phyloP scores from a whole-genome alignment of 2,113 vertebrate genomes.

The Melanerpes formicivorus region DNA sequence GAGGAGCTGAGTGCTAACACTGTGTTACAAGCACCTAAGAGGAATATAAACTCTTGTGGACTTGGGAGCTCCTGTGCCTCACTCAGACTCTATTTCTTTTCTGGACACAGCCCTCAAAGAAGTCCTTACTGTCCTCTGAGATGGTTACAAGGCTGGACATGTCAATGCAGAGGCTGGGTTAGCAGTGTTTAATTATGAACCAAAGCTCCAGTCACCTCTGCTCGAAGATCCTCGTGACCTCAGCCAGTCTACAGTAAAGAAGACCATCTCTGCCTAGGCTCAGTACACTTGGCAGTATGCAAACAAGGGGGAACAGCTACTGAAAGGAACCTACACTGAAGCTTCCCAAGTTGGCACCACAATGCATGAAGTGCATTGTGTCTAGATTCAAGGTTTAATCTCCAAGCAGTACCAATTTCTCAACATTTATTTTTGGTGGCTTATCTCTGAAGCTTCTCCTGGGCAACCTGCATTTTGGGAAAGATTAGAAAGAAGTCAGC shows the following conservation, averaged over 20 bases:
- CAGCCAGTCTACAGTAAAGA: background rate
- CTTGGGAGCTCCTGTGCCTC: background rate
- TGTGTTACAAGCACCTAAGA: rapidly evolving
- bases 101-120: background rate
- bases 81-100: background rate
- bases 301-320: background rate
- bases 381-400: background rate
- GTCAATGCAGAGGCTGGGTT: rapidly evolving
- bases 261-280: rapidly evolving
- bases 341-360: too few relatives aligned
- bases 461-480: background rate
- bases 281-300: background rate
- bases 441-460: background rate
- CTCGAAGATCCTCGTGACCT: background rate
- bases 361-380: rapidly evolving
- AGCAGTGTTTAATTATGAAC: rapidly evolving
- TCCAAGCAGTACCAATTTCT: background rate
- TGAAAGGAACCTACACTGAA: background rate
- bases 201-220: background rate
- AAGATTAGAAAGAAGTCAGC: background rate
- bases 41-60: background rate
- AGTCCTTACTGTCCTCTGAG: rapidly evolving
- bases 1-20: background rate
- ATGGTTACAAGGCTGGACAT: rapidly evolving
- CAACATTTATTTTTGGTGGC: background rate